Evolutionary conservation across 2,888 invertebrate genomes (phyloP).

Genomic region (Drosophila rubida): DNA sequence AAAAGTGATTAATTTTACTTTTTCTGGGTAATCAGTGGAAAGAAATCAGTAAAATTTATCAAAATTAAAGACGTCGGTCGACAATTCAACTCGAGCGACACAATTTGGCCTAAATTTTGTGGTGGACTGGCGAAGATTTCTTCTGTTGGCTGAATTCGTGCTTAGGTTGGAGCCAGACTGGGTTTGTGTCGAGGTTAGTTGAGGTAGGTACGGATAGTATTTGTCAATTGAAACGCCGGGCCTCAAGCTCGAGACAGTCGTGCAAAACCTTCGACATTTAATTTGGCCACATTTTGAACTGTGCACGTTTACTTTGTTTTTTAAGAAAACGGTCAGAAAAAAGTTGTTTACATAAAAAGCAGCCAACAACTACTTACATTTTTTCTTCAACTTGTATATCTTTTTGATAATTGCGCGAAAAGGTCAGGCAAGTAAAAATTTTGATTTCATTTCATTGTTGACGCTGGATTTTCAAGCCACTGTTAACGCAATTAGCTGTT

Average conservation of each 20-base stretch:
- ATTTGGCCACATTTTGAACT: conserved; percentile 71
- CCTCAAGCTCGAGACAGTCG: conserved; percentile 59
- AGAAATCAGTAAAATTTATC: conserved; percentile 54
- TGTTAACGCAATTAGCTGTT: conserved; percentile 44
- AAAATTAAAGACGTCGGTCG: conserved; percentile 50
- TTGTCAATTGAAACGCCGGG: conserved; percentile 69
- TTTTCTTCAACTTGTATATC: conserved; percentile 20
- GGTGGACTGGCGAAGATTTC: conserved; percentile 51
- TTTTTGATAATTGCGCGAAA: conserved; percentile 72
- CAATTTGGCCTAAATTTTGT: conserved; percentile 69
- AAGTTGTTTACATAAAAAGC: conserved; percentile 54
- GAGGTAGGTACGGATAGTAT: conserved; percentile 61
- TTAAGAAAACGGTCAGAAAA: conserved; percentile 54
- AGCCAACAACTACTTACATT: conserved; percentile 15
- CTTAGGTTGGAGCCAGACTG: conserved; percentile 37
- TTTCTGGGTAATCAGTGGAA: conserved; percentile 42
- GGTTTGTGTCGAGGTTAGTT: conserved; percentile 52
- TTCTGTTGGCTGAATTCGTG: conserved; percentile 61
- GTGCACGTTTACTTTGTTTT: conserved; percentile 60
- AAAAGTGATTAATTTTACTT: conserved; percentile 55
- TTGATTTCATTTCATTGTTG: conserved; percentile 45
- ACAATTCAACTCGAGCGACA: conserved; percentile 66
- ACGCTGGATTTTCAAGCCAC: conserved; percentile 45
- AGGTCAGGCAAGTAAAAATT: conserved; percentile 63
- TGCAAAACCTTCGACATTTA: conserved; percentile 80